Evolutionary conservation across 2,113 vertebrate genomes (phyloP).

Genomic region (Calypte anna): DNA sequence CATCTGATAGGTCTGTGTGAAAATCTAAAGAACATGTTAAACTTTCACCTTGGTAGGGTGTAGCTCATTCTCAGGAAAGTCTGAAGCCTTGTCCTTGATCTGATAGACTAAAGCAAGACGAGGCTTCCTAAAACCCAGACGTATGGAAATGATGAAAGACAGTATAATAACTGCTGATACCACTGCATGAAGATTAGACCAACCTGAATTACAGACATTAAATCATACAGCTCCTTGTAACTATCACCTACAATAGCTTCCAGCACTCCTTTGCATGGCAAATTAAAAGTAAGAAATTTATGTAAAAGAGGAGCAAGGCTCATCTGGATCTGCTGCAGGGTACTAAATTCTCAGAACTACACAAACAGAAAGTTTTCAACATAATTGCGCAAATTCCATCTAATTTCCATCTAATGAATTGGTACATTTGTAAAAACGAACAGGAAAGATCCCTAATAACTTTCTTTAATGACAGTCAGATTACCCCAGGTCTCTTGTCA

Average conservation of each 20-base stretch:
- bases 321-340: accelerated
- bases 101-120: background rate
- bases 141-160: background rate
- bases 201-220: background rate
- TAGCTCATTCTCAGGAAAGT: background rate
- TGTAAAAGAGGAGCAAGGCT: background rate
- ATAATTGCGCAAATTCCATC: background rate
- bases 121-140: background rate
- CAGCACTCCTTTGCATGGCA: background rate
- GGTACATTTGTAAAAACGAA: background rate
- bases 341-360: background rate
- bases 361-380: background rate
- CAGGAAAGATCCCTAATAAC: background rate
- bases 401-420: background rate
- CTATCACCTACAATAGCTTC: background rate
- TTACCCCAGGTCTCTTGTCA: background rate
- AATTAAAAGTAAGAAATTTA: background rate
- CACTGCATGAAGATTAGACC: background rate
- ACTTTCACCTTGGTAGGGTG: background rate
- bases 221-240: background rate
- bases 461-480: background rate
- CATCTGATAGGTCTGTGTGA: background rate
- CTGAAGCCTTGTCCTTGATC: background rate
- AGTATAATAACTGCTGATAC: background rate
- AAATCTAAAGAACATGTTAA: background rate